Base-by-base conservation (phyloP, 2,113 vertebrate species). In the Datnioides undecimradiatus region DNA sequence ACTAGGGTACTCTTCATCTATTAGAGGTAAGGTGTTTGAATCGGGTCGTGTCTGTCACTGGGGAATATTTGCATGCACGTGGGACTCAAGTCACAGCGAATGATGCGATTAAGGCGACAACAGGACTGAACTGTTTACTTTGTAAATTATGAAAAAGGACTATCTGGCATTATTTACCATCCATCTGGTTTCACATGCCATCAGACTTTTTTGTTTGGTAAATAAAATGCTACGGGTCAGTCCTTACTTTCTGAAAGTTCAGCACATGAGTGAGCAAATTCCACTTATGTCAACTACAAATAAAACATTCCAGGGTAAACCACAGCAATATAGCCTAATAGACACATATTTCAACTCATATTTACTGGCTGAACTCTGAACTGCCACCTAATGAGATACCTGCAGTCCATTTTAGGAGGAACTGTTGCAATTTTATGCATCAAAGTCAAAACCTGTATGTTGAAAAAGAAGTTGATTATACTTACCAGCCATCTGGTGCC, bases 1-100 rank as follows among this genome's bases (percentile, higher is more conserved):
- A 99, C 98, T 94, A 96, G 98, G 95, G 97, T 99, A 89, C 98
- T 99, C 92, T 99, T 99, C 94, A 99, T 99, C 96, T 99, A 99
- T 95, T 99, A 95, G 96, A 96, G 96, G 96, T 97, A 59, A 57
- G 48, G 6, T 13, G 3, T 3, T 8, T 36, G 48, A 7, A 13
- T 40, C 10, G 36, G n/a, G 2, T 31, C 19, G 8, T 54, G 19
- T 46, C 16, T 40, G 70, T 55, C 13, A 3, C 1, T 48, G 21
- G 31, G 51, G n/a, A 73, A 73, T 21, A 4, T 49, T 27, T 34
- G 51, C 52, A 41, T 64, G 33, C 41, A 33, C 46, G 29, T 67
- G 59, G n/a, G 45, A n/a, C 48, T 59, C 34, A 1, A 41, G n/a
- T 57, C 14, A 19, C 40, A 23, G 3, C 25, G 31, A 80, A 9